Evolutionary conservation across 2,888 invertebrate genomes (phyloP), one percentile per base, ranked within the genome.

Genomic region (Diarsia mendica): DNA sequence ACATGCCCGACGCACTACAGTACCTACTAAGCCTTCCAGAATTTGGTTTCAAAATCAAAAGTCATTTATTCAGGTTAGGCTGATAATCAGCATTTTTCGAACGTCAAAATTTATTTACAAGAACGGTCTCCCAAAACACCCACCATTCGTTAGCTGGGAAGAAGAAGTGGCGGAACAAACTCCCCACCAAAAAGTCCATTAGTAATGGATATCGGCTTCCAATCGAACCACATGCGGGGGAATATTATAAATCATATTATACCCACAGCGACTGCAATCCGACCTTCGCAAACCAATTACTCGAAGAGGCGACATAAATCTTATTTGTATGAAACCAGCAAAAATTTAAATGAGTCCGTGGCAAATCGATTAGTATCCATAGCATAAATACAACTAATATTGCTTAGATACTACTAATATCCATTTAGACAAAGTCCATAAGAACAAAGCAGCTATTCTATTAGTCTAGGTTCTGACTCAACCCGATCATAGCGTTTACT

Each of bases 231-330:
- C 10, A 77, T 13, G 23, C 60, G 60, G 23, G 11, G 60, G 33
- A 76, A 51, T 68, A 68, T 11, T 33, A 49, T 55, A 67, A 51
- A 51, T 77, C 33, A 67, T 39, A 51, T 51, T 61, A 77, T 39
- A 46, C 51, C 68, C 68, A 33, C 33, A 67, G 77, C 33, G 78
- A 46, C 51, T 60, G 60, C 60, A 67, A 76, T 46, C 23, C 33
- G 60, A 77, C 33, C 75, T 51, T 33, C 49, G 20, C 68, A 23
- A 51, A 46, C 60, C 67, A 67, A 77, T 77, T 60, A 77, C 67
- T 67, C 23, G 18, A 55, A 39, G 23, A 51, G 46, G 11, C 10
- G 33, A 51, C 23, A 75, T 77, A 33, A 28, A 28, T 60, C 60
- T 11, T 11, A 33, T 60, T 51, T 51, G 10, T 68, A 53, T 15